phyloP scores from a whole-genome alignment of 2,888 invertebrate genomes.

The Crepidodera aurea region DNA sequence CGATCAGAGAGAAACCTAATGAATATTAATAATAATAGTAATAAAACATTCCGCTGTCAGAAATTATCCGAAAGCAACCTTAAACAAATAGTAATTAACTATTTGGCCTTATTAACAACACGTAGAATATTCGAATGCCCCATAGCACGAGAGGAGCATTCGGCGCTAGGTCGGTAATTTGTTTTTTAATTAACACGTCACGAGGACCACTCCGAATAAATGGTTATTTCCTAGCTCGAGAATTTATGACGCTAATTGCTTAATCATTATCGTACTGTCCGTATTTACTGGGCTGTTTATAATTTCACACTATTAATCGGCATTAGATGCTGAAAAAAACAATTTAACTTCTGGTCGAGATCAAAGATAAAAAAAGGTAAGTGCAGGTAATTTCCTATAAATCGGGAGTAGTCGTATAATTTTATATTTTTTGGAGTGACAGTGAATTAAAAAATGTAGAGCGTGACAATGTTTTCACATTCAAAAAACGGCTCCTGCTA shows the following conservation, averaged over 20 bases:
- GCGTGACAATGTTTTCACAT: too few relatives aligned
- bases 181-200: constrained; percentile 23
- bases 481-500: too few relatives aligned
- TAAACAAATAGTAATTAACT: neutral
- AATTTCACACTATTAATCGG: neutral
- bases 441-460: too few relatives aligned
- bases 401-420: too few relatives aligned
- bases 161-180: constrained; percentile 5
- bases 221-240: constrained; percentile 11
- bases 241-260: constrained; percentile 17
- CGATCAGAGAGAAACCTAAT: too few relatives aligned
- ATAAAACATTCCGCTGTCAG: neutral
- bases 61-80: neutral
- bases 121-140: neutral
- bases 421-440: too few relatives aligned
- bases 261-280: constrained; percentile 11
- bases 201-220: constrained; percentile 15
- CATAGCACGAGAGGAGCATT: constrained; percentile 1
- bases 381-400: too few relatives aligned
- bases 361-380: too few relatives aligned
- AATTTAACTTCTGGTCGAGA: too few relatives aligned
- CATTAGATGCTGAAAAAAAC: neutral
- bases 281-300: neutral
- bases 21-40: neutral
- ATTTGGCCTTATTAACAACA: neutral